A percentile compares a stretch with the other conserved stretches of the same genome.
Conservation (phyloP, 2,113 vertebrate species). For the Vulpes lagopus region DNA sequence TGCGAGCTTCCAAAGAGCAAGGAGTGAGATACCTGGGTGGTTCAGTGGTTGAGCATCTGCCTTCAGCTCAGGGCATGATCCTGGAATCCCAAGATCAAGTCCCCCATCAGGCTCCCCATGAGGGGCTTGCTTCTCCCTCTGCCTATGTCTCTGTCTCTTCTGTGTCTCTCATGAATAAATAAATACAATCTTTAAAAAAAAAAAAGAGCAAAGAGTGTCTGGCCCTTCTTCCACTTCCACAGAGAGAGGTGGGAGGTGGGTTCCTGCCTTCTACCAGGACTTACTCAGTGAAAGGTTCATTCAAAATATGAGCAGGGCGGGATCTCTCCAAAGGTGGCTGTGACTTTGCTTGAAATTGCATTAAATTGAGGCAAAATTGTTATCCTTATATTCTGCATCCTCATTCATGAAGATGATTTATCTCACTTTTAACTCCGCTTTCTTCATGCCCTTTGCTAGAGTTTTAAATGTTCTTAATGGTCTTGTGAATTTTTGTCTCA, state of each 20-base stretch:
- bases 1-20: neutral
- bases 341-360: neutral
- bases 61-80: too few species aligned
- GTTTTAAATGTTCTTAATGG: neutral
- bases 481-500: neutral
- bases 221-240: too few species aligned
- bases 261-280: neutral
- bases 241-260: neutral
- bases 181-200: too few species aligned
- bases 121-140: too few species aligned
- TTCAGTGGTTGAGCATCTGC: too few species aligned
- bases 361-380: neutral
- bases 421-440: neutral
- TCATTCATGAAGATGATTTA: neutral
- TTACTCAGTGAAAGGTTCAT: neutral
- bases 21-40: too few species aligned
- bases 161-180: too few species aligned
- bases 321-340: neutral
- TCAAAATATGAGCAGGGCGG: neutral
- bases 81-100: too few species aligned
- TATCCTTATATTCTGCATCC: neutral
- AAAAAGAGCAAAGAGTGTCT: neutral
- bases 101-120: too few species aligned
- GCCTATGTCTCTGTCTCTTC: too few species aligned
- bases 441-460: neutral